Conservation (phyloP, 2,797 vertebrate genomes). For the Halcyon badia region DNA sequence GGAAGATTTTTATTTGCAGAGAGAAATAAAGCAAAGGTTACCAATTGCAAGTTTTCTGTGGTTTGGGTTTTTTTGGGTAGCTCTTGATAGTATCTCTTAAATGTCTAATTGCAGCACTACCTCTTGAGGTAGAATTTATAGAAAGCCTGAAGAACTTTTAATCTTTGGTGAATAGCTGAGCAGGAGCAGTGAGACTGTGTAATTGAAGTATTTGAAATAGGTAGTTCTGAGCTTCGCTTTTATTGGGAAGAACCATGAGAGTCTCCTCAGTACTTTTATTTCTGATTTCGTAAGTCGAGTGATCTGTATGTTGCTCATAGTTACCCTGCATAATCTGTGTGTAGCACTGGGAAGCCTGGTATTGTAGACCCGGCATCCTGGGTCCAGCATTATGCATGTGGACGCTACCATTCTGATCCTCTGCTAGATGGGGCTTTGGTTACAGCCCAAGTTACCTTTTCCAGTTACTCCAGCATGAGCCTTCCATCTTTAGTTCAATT, state of each 20-base stretch:
- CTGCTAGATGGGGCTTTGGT: background rate
- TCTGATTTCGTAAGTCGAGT: fast-evolving
- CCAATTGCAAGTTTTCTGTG: background rate
- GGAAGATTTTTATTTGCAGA: background rate
- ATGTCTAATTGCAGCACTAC: background rate
- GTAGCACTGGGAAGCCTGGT: background rate
- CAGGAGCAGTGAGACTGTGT: background rate
- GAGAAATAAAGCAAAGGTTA: slow-evolving; percentile 12
- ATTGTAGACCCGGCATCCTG: background rate
- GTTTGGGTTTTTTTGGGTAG: background rate
- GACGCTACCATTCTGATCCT: background rate
- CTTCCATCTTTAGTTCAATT: slow-evolving; percentile 41
- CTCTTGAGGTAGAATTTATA: background rate
- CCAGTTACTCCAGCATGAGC: background rate
- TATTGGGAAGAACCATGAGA: background rate
- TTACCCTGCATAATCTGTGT: background rate
- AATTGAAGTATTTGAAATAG: background rate
- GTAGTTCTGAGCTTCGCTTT: background rate
- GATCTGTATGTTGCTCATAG: background rate
- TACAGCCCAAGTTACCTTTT: slow-evolving; percentile 29
- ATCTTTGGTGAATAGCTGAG: background rate
- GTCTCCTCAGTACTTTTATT: background rate
- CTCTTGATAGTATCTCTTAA: background rate
- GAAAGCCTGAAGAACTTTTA: background rate
- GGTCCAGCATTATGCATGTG: background rate